phyloP scores from a whole-genome alignment of 2,113 vertebrate genomes.

The Pygoscelis antarcticus region DNA sequence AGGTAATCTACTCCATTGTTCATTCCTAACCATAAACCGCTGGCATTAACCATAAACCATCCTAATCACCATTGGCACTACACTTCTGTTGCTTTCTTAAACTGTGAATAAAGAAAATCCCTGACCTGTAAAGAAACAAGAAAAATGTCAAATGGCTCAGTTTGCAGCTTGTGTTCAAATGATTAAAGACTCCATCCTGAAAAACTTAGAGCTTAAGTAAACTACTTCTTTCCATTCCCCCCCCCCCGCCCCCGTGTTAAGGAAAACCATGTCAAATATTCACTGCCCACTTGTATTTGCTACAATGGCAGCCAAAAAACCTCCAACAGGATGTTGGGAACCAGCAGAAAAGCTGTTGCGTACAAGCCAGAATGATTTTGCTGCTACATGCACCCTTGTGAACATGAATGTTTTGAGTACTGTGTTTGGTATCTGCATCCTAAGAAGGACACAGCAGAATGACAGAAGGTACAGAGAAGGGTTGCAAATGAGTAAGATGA shows the following conservation, averaged over 20 bases:
- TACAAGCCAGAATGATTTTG: not conserved
- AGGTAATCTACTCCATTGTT: not conserved
- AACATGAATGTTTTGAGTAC: not conserved
- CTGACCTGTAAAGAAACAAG: slow-evolving; percentile 14
- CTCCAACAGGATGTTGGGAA: not conserved
- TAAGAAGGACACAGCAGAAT: not conserved
- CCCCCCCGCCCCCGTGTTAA: not conserved
- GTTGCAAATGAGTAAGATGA: not conserved
- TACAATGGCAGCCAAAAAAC: not conserved
- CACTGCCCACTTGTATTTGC: not conserved
- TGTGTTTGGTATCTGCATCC: not conserved
- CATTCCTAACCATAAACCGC: not conserved
- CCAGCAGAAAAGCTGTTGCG: not conserved
- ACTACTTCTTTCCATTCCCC: not conserved
- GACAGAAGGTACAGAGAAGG: not conserved
- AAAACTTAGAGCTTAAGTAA: slow-evolving; percentile 44
- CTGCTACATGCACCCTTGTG: not conserved
- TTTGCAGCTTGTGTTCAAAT: slow-evolving; percentile 29
- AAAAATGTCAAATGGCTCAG: slow-evolving; percentile 32
- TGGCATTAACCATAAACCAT: slow-evolving; percentile 34
- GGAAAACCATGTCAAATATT: not conserved
- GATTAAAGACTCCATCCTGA: slow-evolving; percentile 33
- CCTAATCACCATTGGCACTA: not conserved
- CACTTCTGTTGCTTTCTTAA: not conserved
- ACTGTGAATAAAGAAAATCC: slow-evolving; percentile 3